These are phyloP conservation scores for Boloria euphrosyne DNA, from an alignment of 2,888 invertebrate genomes.

Conservation along the genomic window DNA sequence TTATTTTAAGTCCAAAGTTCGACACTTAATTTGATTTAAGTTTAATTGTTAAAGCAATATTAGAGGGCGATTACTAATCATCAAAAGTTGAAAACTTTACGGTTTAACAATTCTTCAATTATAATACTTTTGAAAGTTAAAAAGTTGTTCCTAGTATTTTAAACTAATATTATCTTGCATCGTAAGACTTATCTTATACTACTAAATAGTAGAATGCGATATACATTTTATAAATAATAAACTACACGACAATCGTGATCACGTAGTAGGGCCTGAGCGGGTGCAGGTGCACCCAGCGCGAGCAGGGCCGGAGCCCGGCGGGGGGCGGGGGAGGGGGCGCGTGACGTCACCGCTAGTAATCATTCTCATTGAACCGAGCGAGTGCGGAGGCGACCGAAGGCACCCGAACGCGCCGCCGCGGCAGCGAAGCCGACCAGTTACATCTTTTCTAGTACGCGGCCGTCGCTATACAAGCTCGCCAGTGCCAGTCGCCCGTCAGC, in stretches of 20 bases:
- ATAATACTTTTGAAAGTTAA: too few relatives aligned
- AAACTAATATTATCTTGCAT: too few relatives aligned
- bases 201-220: too few relatives aligned
- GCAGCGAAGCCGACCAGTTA: conserved; percentile 72
- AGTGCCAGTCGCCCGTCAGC: conserved; percentile 45
- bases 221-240: too few relatives aligned
- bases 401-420: conserved; percentile 53
- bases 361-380: conserved; percentile 67
- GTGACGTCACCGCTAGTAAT: conserved; percentile 72
- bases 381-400: conserved; percentile 58
- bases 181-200: too few relatives aligned
- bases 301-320: conserved; percentile 32
- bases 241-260: conserved; percentile 13
- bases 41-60: not conserved
- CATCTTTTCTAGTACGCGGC: conserved; percentile 75
- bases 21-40: not conserved
- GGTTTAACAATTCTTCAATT: too few relatives aligned
- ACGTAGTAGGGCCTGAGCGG: conserved; percentile 35
- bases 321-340: conserved; percentile 48
- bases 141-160: too few relatives aligned
- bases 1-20: not conserved
- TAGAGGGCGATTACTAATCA: too few relatives aligned
- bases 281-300: conserved; percentile 44
- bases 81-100: not conserved
- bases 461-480: conserved; percentile 61